A percentile compares a stretch with the other conserved stretches of the same genome.
Conservation (phyloP, 2,797 vertebrate genomes). For the Emys orbicularis region DNA sequence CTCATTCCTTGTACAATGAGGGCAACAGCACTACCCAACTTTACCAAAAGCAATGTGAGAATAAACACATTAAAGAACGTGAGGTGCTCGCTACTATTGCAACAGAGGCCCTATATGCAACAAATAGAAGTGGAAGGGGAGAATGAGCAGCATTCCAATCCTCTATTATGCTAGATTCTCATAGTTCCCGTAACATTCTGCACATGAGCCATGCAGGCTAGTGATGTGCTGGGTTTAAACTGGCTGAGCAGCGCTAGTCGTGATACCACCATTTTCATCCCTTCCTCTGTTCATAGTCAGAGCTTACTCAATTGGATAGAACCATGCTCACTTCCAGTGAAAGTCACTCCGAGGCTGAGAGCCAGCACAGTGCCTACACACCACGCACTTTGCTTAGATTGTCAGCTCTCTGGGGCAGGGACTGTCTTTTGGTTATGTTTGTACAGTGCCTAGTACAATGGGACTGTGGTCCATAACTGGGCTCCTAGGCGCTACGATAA, state of each 20-base stretch:
- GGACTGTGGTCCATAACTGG: too few relatives aligned
- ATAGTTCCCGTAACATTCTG: rapidly evolving
- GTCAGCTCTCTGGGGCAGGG: too few relatives aligned
- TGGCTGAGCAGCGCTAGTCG: rapidly evolving
- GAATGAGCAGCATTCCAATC: rapidly evolving
- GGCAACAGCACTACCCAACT: background rate
- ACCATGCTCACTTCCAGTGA: background rate
- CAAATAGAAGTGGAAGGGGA: rapidly evolving
- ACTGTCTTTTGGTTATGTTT: too few relatives aligned
- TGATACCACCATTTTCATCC: background rate
- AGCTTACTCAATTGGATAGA: background rate
- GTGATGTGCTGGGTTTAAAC: background rate
- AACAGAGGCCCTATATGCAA: background rate
- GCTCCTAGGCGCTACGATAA: too few relatives aligned
- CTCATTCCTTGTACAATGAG: background rate
- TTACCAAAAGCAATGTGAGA: background rate
- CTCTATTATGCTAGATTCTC: background rate
- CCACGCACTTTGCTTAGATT: too few relatives aligned
- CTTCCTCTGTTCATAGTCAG: rapidly evolving
- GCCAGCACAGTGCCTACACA: too few relatives aligned
- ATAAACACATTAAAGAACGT: background rate
- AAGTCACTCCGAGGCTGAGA: background rate
- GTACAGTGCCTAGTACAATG: too few relatives aligned
- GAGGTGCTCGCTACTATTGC: background rate
- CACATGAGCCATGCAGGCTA: background rate